A percentile compares a stretch with the other conserved stretches of the same genome.
phyloP scores from a whole-genome alignment of 2,888 invertebrate genomes.

The Exephanes ischioxanthus region DNA sequence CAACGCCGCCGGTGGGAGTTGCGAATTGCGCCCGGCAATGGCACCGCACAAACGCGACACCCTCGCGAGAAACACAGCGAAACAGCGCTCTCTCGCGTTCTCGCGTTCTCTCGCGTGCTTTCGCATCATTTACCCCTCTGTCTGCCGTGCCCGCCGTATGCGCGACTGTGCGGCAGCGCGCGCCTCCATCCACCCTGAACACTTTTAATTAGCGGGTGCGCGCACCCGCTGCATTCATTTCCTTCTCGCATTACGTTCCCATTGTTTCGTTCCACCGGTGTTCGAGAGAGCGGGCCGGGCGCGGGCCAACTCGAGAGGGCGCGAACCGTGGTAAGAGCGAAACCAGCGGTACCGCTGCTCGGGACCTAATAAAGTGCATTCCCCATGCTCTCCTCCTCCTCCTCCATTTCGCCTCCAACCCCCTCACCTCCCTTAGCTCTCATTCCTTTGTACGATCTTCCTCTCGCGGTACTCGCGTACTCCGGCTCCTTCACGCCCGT shows the following conservation, averaged over 20 bases:
- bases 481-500: constrained; percentile 47
- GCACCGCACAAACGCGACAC: neutral
- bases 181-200: constrained; percentile 16
- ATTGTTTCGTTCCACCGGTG: constrained; percentile 56
- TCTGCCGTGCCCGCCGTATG: neutral
- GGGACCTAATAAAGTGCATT: constrained; percentile 69
- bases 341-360: constrained; percentile 10
- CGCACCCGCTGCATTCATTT: constrained; percentile 50
- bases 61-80: neutral
- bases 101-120: constrained; percentile 47
- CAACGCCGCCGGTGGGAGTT: neutral
- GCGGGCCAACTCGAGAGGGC: neutral
- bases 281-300: constrained; percentile 30
- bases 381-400: constrained; percentile 37
- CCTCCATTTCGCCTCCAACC: constrained; percentile 28
- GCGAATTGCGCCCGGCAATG: neutral
- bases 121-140: constrained; percentile 29
- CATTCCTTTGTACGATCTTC: constrained; percentile 14
- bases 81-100: constrained; percentile 43
- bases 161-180: too few species aligned
- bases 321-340: neutral
- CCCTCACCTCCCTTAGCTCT: constrained; percentile 27
- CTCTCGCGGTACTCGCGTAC: constrained; percentile 44
- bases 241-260: constrained; percentile 57
- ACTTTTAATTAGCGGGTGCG: constrained; percentile 62